A percentile compares a stretch with the other conserved stretches of the same genome.
Evolutionary conservation across 2,888 invertebrate species (phyloP).

Genomic region (Danaus chrysippus): DNA sequence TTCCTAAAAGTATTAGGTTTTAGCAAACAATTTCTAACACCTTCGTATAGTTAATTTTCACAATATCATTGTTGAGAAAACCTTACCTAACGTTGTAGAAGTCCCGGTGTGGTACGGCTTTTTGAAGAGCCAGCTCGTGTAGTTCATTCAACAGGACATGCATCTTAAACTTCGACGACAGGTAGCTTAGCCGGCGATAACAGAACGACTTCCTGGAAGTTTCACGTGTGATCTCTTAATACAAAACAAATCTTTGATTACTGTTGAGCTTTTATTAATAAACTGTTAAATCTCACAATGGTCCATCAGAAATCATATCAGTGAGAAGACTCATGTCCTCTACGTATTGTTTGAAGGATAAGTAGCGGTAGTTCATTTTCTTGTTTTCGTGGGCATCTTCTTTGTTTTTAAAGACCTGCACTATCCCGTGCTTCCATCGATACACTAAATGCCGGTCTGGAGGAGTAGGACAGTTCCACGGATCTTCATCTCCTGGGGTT

Average conservation of each 20-base stretch:
- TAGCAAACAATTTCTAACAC: too few species aligned
- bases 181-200: conserved; percentile 95
- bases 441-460: conserved; percentile 81
- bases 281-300: conserved; percentile 82
- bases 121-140: conserved; percentile 96
- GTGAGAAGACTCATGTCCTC: conserved; percentile 89
- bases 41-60: too few species aligned
- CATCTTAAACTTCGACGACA: conserved; percentile 97
- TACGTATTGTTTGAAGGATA: conserved; percentile 85
- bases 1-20: conserved; percentile 65
- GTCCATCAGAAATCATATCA: conserved; percentile 96
- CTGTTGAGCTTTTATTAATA: conserved; percentile 34
- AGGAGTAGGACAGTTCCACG: conserved; percentile 88
- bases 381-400: conserved; percentile 72
- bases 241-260: conserved; percentile 12
- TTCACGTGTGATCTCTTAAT: conserved; percentile 33
- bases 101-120: conserved; percentile 97
- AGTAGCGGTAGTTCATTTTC: conserved; percentile 85
- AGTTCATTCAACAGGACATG: conserved; percentile 97
- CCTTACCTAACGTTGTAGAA: conserved; percentile 96
- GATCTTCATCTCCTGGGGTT: conserved; percentile 71
- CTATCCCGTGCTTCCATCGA: conserved; percentile 63
- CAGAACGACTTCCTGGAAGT: conserved; percentile 94
- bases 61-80: too few species aligned
- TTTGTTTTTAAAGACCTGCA: conserved; percentile 81